Evolutionary conservation across 2,797 vertebrate genomes (phyloP).

Genomic region (Furcifer pardalis): DNA sequence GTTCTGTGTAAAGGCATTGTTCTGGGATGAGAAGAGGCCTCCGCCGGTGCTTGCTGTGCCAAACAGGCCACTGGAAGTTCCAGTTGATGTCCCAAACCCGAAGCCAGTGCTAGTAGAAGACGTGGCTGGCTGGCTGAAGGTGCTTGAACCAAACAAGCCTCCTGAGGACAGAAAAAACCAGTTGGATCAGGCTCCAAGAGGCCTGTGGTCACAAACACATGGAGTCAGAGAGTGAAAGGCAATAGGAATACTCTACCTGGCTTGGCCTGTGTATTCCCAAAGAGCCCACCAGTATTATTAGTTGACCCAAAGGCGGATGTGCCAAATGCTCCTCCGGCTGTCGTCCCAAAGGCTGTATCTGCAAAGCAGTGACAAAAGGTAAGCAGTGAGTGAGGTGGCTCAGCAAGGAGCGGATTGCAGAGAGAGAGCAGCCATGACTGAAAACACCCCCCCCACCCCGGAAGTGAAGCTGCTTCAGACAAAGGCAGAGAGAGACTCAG

Average conservation of each 20-base stretch:
- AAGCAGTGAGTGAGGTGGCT: not conserved
- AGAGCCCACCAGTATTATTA: conserved; percentile 87
- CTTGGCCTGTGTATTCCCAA: conserved; percentile 89
- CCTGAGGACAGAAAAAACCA: conserved; percentile 70
- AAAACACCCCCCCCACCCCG: no score
- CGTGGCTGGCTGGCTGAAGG: conserved; percentile 91
- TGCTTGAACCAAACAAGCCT: conserved; percentile 90
- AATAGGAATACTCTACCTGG: conserved; percentile 79
- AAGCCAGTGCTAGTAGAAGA: conserved; percentile 90
- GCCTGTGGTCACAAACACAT: not conserved
- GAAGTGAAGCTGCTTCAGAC: fast-evolving
- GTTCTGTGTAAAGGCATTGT: conserved; percentile 91
- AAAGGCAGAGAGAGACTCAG: fast-evolving
- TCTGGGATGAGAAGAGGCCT: conserved; percentile 91
- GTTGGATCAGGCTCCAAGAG: not conserved
- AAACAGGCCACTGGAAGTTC: conserved; percentile 89
- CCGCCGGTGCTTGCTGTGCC: conserved; percentile 85
- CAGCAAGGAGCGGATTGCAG: no score
- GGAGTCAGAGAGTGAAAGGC: not conserved
- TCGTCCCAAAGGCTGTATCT: conserved; percentile 88
- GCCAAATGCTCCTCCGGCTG: conserved; percentile 87
- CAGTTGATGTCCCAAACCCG: conserved; percentile 88
- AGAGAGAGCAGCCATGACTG: fast-evolving
- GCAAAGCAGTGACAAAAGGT: not conserved
- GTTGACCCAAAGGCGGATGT: conserved; percentile 89